A percentile compares a stretch with the other conserved stretches of the same genome.
phyloP scores from a whole-genome alignment of 2,888 invertebrate species.

The Cordylochernes scorpioides region DNA sequence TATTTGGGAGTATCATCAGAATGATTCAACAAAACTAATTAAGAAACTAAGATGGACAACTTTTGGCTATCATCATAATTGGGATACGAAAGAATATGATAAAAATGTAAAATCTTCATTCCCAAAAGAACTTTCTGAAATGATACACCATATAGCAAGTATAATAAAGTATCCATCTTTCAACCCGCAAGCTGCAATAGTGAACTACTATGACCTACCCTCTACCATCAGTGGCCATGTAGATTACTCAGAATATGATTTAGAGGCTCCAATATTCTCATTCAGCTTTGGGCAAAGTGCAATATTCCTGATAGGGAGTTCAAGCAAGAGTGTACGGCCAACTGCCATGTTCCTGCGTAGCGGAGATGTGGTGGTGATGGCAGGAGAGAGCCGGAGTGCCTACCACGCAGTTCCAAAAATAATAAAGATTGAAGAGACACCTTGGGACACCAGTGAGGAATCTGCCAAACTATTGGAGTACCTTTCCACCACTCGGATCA shows the following conservation, averaged over 20 bases:
- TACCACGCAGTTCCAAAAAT: slow-evolving; percentile 87
- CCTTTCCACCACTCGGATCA: too few species aligned
- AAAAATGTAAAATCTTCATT: slow-evolving; percentile 13
- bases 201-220: slow-evolving; percentile 82
- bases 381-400: slow-evolving; percentile 46
- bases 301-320: slow-evolving; percentile 70
- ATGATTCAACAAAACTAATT: slow-evolving; percentile 1
- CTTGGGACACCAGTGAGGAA: too few species aligned
- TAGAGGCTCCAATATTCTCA: slow-evolving; percentile 65
- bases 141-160: slow-evolving; percentile 5
- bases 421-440: slow-evolving; percentile 27
- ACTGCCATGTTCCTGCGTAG: slow-evolving; percentile 40
- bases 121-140: slow-evolving; percentile 13
- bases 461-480: too few species aligned
- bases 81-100: slow-evolving; percentile 58
- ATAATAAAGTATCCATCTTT: slow-evolving; percentile 6
- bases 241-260: slow-evolving; percentile 68
- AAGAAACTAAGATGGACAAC: slow-evolving; percentile 64
- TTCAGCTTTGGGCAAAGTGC: slow-evolving; percentile 80
- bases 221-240: slow-evolving; percentile 78
- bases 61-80: slow-evolving; percentile 88
- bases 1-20: slow-evolving; percentile 3
- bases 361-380: slow-evolving; percentile 80
- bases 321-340: slow-evolving; percentile 32
- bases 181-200: slow-evolving; percentile 53